Conservation (phyloP, 2,113 vertebrate genomes). For the Toxotes jaculatrix region DNA sequence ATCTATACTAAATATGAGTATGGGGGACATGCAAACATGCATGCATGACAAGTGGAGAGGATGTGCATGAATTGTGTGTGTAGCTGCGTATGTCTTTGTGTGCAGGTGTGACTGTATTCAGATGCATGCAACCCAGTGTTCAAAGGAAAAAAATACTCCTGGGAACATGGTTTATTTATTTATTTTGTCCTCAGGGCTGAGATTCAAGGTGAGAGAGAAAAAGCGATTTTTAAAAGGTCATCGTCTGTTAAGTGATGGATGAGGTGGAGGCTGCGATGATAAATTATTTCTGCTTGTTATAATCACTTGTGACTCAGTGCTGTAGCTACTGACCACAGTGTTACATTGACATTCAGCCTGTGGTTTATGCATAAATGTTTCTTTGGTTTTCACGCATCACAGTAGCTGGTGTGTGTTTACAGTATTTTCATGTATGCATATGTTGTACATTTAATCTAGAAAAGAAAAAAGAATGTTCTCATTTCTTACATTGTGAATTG, state of each 20-base stretch:
- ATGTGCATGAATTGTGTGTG: background rate
- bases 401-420: background rate
- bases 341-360: background rate
- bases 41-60: background rate
- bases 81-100: background rate
- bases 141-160: background rate
- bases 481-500: background rate
- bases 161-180: background rate
- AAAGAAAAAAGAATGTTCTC: background rate
- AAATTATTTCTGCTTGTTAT: constrained; percentile 2
- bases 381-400: background rate
- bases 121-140: background rate
- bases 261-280: background rate
- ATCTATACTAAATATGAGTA: background rate
- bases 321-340: background rate
- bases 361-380: background rate
- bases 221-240: background rate
- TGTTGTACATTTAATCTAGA: background rate
- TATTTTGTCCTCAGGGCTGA: background rate
- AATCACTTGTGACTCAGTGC: constrained; percentile 19
- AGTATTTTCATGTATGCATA: background rate
- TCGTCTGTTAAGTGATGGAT: background rate
- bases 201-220: constrained; percentile 1
- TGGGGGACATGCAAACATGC: background rate
- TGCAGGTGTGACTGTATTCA: background rate